These are phyloP conservation scores for Engraulis encrasicolus DNA, from an alignment of 2,113 vertebrate species.

Conservation along the genomic window DNA sequence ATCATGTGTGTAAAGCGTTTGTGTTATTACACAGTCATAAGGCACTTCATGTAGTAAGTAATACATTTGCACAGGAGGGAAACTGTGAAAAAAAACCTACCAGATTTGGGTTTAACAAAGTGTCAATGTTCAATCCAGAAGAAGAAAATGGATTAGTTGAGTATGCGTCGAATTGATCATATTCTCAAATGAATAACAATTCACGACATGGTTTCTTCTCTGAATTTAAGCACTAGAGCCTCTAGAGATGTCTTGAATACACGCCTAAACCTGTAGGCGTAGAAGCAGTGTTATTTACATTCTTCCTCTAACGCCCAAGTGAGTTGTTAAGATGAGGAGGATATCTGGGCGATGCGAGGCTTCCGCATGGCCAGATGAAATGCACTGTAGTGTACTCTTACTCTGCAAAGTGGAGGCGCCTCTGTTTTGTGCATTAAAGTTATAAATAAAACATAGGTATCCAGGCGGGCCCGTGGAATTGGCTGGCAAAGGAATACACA, in stretches of 20 bases:
- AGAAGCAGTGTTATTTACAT: conserved; percentile 27
- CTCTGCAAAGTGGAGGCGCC: conserved; percentile 63
- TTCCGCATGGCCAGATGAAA: conserved; percentile 52
- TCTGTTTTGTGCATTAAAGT: conserved; percentile 73
- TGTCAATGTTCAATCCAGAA: background rate
- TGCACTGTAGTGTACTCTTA: no score
- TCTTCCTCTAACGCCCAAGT: background rate
- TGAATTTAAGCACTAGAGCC: background rate
- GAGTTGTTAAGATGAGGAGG: conserved; percentile 56
- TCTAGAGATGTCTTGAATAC: background rate
- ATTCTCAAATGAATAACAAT: background rate
- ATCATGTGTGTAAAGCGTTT: background rate
- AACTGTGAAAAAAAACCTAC: background rate
- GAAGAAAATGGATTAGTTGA: background rate
- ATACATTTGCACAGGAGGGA: no score
- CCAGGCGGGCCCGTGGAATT: background rate
- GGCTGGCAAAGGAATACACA: background rate
- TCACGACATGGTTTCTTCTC: background rate
- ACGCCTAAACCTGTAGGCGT: conserved; percentile 34
- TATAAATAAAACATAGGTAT: conserved; percentile 65
- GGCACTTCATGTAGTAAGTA: background rate
- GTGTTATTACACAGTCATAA: background rate
- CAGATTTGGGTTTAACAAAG: background rate
- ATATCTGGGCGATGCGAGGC: conserved; percentile 50
- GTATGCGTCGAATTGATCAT: background rate